Evolutionary conservation across 2,888 invertebrate species (phyloP), one percentile per base, ranked within the genome.

Genomic region (Sinohyriopsis cumingii): DNA sequence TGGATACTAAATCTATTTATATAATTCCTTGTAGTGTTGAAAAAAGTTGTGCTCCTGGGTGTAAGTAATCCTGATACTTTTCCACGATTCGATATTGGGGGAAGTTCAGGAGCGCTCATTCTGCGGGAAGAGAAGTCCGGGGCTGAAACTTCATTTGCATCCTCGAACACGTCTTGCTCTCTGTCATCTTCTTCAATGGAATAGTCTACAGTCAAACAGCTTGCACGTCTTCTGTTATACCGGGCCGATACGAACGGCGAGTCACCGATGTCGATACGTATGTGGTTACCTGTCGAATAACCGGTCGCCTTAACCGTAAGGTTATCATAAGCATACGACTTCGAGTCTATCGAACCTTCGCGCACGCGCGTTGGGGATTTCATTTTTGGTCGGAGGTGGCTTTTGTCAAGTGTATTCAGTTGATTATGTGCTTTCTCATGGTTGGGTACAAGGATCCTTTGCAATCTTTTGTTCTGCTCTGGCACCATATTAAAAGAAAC

Each of bases 21-120:
- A 24, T 61, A 59, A n/a, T 61, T 55, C 18, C 62, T 69, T 12
- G 60, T 19, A 20, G 57, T 63, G n/a, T 72, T 66, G 15, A 59
- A 67, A n/a, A 67, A 69, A 55, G 74, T 77, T 56, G 62, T 70
- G 55, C 70, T 74, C 59, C 72, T 59, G 15, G 68, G 53, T 19
- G 68, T 67, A 33, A 69, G 59, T 59, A 64, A 65, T 68, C 70
- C 73, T 68, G 73, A 70, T 25, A 59, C 62, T 65, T 74, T 77
- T 53, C 76, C 73, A 55, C 62, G 69, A 56, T 68, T 69, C 24
- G 69, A 62, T 54, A 81, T 81, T 53, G 81, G 81, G 18, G 81
- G 81, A 15, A 81, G 65, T 71, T 81, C 81, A n/a, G 81, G 79
- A 19, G 81, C 79, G 63, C 79, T 81, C 81, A 81, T 81, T 73